A percentile compares a stretch with the other conserved stretches of the same genome.
Conservation (phyloP, 2,797 vertebrate species). For the Trichosurus vulpecula region DNA sequence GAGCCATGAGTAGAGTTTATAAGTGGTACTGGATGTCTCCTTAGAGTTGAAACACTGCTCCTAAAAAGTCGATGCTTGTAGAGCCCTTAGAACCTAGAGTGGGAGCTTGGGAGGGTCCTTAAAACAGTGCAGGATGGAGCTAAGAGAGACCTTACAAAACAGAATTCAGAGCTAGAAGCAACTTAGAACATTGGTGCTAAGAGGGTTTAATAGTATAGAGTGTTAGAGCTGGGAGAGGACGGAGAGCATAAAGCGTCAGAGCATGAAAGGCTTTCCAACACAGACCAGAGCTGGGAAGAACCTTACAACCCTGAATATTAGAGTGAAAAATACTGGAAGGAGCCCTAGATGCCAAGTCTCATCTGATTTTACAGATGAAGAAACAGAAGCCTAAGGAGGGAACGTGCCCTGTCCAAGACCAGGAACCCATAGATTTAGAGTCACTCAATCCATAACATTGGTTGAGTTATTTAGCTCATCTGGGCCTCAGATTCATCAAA, state of each 20-base stretch:
- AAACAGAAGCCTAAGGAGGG: background rate
- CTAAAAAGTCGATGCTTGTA: background rate
- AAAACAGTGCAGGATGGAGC: background rate
- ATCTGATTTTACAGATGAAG: background rate
- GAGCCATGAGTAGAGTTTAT: background rate
- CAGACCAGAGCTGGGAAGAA: background rate
- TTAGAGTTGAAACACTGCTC: background rate
- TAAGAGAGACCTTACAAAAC: background rate
- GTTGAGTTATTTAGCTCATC: no score
- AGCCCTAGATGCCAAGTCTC: background rate
- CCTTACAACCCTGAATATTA: background rate
- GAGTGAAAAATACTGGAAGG: background rate
- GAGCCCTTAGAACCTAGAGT: background rate
- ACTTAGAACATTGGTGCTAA: background rate
- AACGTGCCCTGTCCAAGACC: background rate
- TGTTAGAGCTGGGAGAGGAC: background rate
- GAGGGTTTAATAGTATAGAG: accelerated
- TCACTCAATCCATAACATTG: background rate
- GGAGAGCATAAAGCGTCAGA: background rate
- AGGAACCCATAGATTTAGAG: background rate
- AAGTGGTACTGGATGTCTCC: background rate
- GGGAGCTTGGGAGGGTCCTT: background rate
- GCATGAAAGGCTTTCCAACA: background rate
- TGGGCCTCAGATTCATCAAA: background rate
- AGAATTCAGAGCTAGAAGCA: background rate